These are phyloP conservation scores for Nomada fabriciana DNA, from an alignment of 2,888 invertebrate genomes.

Conservation along the genomic window DNA sequence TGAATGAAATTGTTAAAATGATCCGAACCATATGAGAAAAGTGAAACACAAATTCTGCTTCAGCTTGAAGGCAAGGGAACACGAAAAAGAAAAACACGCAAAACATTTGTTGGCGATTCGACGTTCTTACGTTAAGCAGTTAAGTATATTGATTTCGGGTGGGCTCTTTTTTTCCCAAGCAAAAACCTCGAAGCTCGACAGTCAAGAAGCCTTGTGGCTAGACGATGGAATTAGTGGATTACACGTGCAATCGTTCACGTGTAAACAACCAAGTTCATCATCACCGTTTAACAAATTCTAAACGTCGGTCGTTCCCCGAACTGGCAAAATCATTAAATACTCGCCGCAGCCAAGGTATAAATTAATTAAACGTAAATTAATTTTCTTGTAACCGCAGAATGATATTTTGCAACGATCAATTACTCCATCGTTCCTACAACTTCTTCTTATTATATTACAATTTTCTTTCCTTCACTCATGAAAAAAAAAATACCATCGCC, in stretches of 20 bases:
- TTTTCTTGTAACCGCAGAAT: too few relatives aligned
- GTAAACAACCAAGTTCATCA: conserved; percentile 19
- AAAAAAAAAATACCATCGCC: background rate
- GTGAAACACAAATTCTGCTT: too few relatives aligned
- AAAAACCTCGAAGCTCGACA: conserved; percentile 8
- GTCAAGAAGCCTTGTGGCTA: conserved; percentile 35
- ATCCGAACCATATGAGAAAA: too few relatives aligned
- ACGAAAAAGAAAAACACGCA: background rate
- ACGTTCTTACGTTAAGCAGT: background rate
- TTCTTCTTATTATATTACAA: background rate
- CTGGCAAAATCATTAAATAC: background rate
- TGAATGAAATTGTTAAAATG: background rate
- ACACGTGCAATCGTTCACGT: conserved; percentile 39
- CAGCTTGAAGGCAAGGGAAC: too few relatives aligned
- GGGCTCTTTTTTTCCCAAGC: background rate
- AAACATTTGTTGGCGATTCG: background rate
- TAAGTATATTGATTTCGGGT: conserved; percentile 6
- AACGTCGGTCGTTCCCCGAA: background rate
- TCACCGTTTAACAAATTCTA: conserved; percentile 8
- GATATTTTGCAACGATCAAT: too few relatives aligned
- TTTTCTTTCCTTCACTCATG: background rate
- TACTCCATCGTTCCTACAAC: background rate
- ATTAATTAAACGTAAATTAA: too few relatives aligned
- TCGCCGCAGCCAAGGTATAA: too few relatives aligned
- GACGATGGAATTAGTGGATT: conserved; percentile 41